Conservation (phyloP, 2,888 invertebrate species). For the Aleiodes leptofemur region DNA sequence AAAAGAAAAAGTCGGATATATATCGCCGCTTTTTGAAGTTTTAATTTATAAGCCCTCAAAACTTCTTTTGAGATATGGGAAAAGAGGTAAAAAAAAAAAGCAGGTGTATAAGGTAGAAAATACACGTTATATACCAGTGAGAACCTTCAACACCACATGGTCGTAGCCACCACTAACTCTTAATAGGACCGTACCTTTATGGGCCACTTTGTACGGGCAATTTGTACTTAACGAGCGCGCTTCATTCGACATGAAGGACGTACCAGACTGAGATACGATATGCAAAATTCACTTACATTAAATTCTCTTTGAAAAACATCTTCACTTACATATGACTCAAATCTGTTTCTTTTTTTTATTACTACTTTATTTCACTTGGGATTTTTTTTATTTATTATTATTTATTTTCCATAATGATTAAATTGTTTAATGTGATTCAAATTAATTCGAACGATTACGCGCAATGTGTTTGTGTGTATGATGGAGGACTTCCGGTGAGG, state of each 20-base stretch:
- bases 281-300: constrained; percentile 12
- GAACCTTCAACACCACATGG: constrained; percentile 45
- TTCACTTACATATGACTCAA: neutral
- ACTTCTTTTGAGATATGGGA: neutral
- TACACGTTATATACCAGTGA: constrained; percentile 28
- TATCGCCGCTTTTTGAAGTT: constrained; percentile 27
- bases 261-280: constrained; percentile 9
- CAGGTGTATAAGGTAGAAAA: constrained; percentile 28
- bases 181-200: constrained; percentile 67
- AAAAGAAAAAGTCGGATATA: too few relatives aligned
- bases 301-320: constrained; percentile 21
- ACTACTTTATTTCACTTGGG: neutral
- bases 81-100: neutral
- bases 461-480: constrained; percentile 5
- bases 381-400: too few relatives aligned
- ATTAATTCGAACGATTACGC: constrained; percentile 1
- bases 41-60: constrained; percentile 42
- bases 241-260: constrained; percentile 51
- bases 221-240: constrained; percentile 65
- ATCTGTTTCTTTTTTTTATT: neutral
- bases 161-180: constrained; percentile 49
- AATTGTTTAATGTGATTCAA: neutral
- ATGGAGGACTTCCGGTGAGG: constrained; percentile 39
- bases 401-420: neutral
- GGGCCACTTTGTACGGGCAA: constrained; percentile 62